phyloP scores from a whole-genome alignment of 2,888 invertebrate genomes.

The Unio delphinus region DNA sequence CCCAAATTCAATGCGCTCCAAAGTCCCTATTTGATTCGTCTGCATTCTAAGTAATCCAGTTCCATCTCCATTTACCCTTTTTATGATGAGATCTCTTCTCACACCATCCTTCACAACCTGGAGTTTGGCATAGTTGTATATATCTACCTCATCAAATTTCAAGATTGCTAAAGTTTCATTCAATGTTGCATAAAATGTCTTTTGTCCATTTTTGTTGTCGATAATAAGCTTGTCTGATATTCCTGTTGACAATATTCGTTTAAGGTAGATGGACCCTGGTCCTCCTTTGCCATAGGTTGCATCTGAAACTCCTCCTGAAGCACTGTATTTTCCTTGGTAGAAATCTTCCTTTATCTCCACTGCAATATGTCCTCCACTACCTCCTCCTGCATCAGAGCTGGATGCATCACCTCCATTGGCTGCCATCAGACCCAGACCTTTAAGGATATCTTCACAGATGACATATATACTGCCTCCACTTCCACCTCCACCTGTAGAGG shows the following conservation, averaged over 20 bases:
- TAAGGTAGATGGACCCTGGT: conserved; percentile 49
- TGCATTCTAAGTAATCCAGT: conserved; percentile 55
- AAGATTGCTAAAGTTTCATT: conserved; percentile 37
- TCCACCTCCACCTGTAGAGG: conserved; percentile 40
- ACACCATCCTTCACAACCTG: conserved; percentile 43
- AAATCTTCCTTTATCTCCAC: conserved; percentile 31
- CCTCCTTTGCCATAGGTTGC: conserved; percentile 46
- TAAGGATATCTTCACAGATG: conserved; percentile 25
- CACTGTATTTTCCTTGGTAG: conserved; percentile 38
- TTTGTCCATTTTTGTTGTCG: conserved; percentile 53
- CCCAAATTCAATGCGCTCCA: conserved; percentile 33
- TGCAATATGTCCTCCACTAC: conserved; percentile 56
- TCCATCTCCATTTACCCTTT: conserved; percentile 52
- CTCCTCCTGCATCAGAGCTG: conserved; percentile 37
- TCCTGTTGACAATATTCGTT: conserved; percentile 14
- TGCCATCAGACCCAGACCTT: conserved; percentile 49
- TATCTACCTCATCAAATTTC: conserved; percentile 42
- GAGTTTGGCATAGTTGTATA: conserved; percentile 52
- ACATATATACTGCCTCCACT: conserved; percentile 58
- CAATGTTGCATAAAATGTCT: conserved; percentile 46
- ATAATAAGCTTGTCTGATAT: conserved; percentile 42
- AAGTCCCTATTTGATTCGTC: conserved; percentile 44
- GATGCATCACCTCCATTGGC: conserved; percentile 46
- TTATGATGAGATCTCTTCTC: conserved; percentile 38
- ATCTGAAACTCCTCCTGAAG: conserved; percentile 46